Percentiles rank a stretch among this genome's conserved stretches.
phyloP scores from a whole-genome alignment of 2,113 vertebrate species.

The Bettongia penicillata region DNA sequence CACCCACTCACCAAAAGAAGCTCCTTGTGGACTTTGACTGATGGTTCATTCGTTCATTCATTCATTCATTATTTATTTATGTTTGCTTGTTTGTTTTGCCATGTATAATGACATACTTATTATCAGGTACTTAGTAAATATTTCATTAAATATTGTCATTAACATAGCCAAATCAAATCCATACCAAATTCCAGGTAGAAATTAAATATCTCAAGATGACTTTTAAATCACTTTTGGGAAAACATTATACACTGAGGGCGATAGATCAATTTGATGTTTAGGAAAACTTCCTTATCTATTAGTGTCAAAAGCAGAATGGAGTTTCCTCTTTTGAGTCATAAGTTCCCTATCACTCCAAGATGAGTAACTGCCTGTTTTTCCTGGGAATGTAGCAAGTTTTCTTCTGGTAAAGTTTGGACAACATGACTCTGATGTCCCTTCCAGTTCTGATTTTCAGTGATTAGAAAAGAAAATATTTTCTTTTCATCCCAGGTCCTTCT shows the following conservation, averaged over 20 bases:
- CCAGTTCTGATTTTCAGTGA: background rate
- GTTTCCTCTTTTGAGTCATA: background rate
- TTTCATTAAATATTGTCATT: background rate
- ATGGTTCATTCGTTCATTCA: background rate
- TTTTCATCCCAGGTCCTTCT: background rate
- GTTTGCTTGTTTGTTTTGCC: too few relatives aligned
- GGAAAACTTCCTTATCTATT: background rate
- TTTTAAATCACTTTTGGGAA: background rate
- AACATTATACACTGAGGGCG: background rate
- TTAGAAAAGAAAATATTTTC: background rate
- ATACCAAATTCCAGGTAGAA: background rate
- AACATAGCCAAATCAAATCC: background rate
- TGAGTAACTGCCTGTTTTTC: background rate
- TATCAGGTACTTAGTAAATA: background rate
- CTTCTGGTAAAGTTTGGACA: background rate
- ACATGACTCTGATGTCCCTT: background rate
- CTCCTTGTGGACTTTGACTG: background rate
- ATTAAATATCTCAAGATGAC: background rate
- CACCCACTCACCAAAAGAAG: background rate
- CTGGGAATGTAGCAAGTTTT: background rate
- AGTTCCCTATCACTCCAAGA: background rate
- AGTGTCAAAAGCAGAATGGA: background rate
- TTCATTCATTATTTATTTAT: background rate
- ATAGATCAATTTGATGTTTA: background rate
- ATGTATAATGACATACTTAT: background rate